phyloP scores from a whole-genome alignment of 2,888 invertebrate genomes.

The Tipula helvola region DNA sequence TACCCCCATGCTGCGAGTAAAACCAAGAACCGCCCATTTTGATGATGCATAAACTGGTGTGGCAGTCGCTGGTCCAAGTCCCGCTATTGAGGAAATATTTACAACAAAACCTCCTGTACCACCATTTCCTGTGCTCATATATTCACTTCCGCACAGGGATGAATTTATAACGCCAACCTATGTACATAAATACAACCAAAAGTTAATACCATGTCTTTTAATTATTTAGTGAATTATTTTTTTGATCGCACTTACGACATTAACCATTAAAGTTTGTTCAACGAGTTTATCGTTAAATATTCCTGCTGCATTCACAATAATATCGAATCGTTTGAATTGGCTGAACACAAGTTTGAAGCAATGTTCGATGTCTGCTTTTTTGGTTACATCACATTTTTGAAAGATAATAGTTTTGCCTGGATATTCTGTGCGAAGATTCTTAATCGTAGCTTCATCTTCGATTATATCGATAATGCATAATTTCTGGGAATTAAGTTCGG shows the following conservation, averaged over 20 bases:
- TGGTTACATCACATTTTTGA: slow-evolving; percentile 32
- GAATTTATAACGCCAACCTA: slow-evolving; percentile 37
- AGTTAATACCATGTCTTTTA: background rate
- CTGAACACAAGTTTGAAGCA: slow-evolving; percentile 32
- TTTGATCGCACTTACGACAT: slow-evolving; percentile 36
- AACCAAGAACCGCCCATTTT: slow-evolving; percentile 37
- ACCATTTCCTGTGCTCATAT: slow-evolving; percentile 30
- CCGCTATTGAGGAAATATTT: slow-evolving; percentile 36
- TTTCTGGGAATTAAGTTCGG: slow-evolving; percentile 13
- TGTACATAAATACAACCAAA: too few relatives aligned
- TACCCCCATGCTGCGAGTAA: slow-evolving; percentile 34
- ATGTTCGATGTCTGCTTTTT: slow-evolving; percentile 29
- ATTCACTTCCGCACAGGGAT: slow-evolving; percentile 33
- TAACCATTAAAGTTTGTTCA: slow-evolving; percentile 28
- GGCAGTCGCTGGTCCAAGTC: slow-evolving; percentile 28
- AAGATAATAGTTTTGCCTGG: slow-evolving; percentile 28
- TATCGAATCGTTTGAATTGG: slow-evolving; percentile 29
- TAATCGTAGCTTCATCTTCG: slow-evolving; percentile 19
- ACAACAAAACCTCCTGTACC: slow-evolving; percentile 35
- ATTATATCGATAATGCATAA: slow-evolving; percentile 26
- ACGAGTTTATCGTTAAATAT: slow-evolving; percentile 32
- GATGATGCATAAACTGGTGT: slow-evolving; percentile 36
- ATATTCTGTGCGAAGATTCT: slow-evolving; percentile 21
- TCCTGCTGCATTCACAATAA: slow-evolving; percentile 32
- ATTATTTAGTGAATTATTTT: background rate